Evolutionary conservation across 2,797 vertebrate species (phyloP).

Genomic region (Paguma larvata): DNA sequence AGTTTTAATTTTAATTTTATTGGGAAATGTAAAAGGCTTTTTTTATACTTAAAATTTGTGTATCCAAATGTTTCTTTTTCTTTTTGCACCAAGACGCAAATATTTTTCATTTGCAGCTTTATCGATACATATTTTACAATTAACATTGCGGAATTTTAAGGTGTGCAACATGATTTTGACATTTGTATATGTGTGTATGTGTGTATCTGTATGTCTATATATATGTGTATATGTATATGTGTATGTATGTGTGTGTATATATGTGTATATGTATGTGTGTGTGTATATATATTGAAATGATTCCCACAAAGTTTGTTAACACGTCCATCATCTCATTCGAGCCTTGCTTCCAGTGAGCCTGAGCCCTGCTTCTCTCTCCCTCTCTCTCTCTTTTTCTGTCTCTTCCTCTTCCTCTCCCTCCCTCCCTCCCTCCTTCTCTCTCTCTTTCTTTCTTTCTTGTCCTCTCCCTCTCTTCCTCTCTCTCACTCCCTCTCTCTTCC

Average conservation of each 20-base stretch:
- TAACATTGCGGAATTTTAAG: neutral
- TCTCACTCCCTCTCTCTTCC: no score
- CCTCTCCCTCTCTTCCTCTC: no score
- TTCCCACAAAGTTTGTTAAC: neutral
- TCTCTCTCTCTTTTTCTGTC: no score
- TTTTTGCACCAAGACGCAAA: neutral
- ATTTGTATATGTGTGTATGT: neutral
- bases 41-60: neutral
- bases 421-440: no score
- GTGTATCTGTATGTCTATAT: neutral
- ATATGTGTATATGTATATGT: neutral
- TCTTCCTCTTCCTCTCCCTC: no score
- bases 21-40: neutral
- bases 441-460: no score
- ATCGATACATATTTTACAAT: neutral
- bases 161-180: neutral
- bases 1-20: neutral
- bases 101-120: neutral
- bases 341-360: no score
- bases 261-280: neutral
- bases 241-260: neutral
- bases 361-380: no score
- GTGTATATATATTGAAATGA: neutral
- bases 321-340: neutral
- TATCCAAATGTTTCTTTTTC: neutral